Percentiles rank a stretch among this genome's conserved stretches.
phyloP scores from a whole-genome alignment of 2,113 vertebrate genomes.

The Psittacula cyanocephala region DNA sequence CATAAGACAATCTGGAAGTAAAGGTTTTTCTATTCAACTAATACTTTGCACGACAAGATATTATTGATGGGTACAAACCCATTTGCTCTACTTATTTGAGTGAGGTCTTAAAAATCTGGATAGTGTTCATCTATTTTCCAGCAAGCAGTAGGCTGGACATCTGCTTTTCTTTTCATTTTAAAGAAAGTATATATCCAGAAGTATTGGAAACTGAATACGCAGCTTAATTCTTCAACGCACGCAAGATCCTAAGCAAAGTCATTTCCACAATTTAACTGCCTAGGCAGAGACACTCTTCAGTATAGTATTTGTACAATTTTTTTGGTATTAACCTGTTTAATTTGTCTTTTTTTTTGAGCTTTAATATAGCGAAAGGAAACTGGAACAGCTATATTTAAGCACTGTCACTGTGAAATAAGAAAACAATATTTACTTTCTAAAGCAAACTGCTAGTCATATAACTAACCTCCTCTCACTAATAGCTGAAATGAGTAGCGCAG shows the following conservation, averaged over 20 bases:
- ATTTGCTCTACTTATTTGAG: slow-evolving; percentile 40
- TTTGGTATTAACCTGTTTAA: neutral
- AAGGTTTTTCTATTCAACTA: slow-evolving; percentile 3
- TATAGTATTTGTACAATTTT: neutral
- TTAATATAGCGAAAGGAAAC: neutral
- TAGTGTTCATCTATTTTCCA: slow-evolving; percentile 62
- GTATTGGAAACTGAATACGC: slow-evolving; percentile 39
- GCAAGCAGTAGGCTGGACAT: slow-evolving; percentile 53
- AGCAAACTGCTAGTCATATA: neutral
- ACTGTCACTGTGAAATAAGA: neutral
- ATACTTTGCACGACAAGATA: neutral
- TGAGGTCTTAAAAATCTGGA: slow-evolving; percentile 57
- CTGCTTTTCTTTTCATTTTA: slow-evolving; percentile 46
- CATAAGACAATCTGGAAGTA: slow-evolving; percentile 22
- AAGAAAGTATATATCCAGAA: slow-evolving; percentile 62
- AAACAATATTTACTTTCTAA: neutral
- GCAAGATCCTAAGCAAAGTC: slow-evolving; percentile 19
- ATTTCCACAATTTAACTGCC: slow-evolving; percentile 32
- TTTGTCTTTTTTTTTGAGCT: neutral
- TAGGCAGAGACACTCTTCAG: neutral
- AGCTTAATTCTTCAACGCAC: slow-evolving; percentile 17
- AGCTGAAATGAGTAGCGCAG: neutral
- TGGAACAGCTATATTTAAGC: neutral
- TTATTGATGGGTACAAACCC: slow-evolving; percentile 31
- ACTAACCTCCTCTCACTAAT: slow-evolving; percentile 1